Evolutionary conservation across 2,113 vertebrate genomes (phyloP).

Genomic region (Ictalurus furcatus): DNA sequence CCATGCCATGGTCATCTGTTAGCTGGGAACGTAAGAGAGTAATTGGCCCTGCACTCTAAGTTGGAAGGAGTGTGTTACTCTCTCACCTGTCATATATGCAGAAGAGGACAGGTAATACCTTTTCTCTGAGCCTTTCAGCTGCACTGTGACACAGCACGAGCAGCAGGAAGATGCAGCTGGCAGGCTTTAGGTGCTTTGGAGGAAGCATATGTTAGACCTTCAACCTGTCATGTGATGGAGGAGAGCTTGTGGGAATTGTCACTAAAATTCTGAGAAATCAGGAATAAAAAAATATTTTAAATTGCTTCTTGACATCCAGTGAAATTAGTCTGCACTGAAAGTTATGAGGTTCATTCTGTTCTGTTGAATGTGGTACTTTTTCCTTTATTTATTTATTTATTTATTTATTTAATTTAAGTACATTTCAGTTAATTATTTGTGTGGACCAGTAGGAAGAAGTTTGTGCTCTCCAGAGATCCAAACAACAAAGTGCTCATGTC

Average conservation of each 20-base stretch:
- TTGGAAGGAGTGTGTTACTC: neutral
- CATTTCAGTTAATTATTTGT: neutral
- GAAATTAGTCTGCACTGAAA: neutral
- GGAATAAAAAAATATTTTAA: neutral
- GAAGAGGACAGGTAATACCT: neutral
- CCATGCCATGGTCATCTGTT: neutral
- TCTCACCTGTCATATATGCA: neutral
- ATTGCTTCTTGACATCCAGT: neutral
- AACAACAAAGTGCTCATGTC: neutral
- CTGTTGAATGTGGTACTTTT: neutral
- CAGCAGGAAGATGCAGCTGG: neutral
- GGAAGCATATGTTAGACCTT: neutral
- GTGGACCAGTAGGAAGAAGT: neutral
- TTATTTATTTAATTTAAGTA: neutral
- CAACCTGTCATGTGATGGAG: neutral
- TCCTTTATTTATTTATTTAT: neutral
- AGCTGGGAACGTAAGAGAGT: too few relatives aligned
- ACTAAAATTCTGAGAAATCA: neutral
- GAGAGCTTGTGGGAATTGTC: neutral
- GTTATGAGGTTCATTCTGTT: neutral
- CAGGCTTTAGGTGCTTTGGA: neutral
- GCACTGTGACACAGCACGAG: neutral
- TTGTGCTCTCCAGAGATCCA: neutral
- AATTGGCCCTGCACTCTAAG: neutral
- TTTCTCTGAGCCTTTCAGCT: neutral